phyloP scores from a whole-genome alignment of 2,888 invertebrate species.

The Gasteruption jaculator region DNA sequence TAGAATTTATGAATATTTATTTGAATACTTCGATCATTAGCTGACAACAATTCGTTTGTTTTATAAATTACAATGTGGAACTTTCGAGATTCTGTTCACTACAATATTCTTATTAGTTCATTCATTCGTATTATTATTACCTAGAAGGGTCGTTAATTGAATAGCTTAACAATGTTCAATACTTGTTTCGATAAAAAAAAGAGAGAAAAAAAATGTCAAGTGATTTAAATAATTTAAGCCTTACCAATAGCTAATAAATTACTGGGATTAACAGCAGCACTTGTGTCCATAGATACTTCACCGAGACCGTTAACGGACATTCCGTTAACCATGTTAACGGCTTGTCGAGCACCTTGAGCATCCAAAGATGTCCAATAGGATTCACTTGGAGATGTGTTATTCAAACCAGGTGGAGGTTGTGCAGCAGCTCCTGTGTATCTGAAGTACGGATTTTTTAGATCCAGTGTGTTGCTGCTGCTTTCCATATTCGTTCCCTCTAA shows the following conservation, averaged over 20 bases:
- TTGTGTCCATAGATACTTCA: constrained; percentile 68
- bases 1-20: no score
- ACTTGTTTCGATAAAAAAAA: constrained; percentile 12
- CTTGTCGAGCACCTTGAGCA: constrained; percentile 64
- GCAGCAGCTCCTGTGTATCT: constrained; percentile 92
- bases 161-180: no score
- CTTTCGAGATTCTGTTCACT: no score
- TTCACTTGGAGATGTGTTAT: constrained; percentile 89
- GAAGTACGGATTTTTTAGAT: constrained; percentile 98
- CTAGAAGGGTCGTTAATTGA: no score
- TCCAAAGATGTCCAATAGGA: constrained; percentile 85
- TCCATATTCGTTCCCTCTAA: constrained; percentile 81
- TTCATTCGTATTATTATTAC: no score
- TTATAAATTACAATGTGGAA: no score
- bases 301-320: constrained; percentile 71
- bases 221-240: no score
- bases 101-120: no score
- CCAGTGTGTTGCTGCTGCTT: constrained; percentile 85
- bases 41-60: no score
- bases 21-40: no score
- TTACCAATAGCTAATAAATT: constrained; percentile 48
- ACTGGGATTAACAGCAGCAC: constrained; percentile 57
- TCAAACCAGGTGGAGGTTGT: constrained; percentile 87
- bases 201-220: constrained; percentile 9
- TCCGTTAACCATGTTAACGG: constrained; percentile 72